A percentile compares a stretch with the other conserved stretches of the same genome.
These are phyloP conservation scores for Malthinus flaveolus DNA, from an alignment of 2,888 invertebrate genomes.

Conservation along the genomic window DNA sequence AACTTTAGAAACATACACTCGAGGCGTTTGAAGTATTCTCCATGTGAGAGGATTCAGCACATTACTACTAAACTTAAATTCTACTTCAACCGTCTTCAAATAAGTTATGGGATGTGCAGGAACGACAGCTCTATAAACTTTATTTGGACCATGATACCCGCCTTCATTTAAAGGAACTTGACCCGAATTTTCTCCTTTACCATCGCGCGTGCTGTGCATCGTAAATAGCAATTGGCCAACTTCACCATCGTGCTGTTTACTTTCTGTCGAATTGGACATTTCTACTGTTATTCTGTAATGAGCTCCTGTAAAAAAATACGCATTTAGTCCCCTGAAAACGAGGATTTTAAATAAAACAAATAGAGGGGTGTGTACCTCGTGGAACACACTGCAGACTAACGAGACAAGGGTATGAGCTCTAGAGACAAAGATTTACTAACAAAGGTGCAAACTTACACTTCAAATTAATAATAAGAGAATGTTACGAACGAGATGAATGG, in stretches of 20 bases:
- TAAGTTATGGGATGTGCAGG: slow-evolving; percentile 69
- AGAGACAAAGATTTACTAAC: too few species aligned
- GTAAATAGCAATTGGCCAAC: slow-evolving; percentile 72
- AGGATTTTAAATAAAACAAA: too few species aligned
- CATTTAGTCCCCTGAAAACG: neutral
- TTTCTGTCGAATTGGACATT: slow-evolving; percentile 74
- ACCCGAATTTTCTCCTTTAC: slow-evolving; percentile 43
- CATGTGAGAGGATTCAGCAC: slow-evolving; percentile 83
- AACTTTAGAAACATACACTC: slow-evolving; percentile 73
- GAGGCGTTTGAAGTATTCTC: slow-evolving; percentile 74
- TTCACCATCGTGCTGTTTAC: slow-evolving; percentile 75
- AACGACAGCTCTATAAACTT: slow-evolving; percentile 67
- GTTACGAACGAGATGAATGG: too few species aligned
- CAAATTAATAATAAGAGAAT: too few species aligned
- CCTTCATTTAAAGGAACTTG: slow-evolving; percentile 46
- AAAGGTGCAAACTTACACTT: too few species aligned
- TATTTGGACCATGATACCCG: slow-evolving; percentile 72
- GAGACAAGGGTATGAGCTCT: too few species aligned
- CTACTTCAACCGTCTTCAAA: slow-evolving; percentile 69
- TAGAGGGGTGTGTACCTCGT: too few species aligned
- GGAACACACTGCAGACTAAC: too few species aligned
- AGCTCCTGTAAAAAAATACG: slow-evolving; percentile 61
- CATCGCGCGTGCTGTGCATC: slow-evolving; percentile 64
- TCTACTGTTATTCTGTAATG: slow-evolving; percentile 78
- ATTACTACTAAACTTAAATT: slow-evolving; percentile 80